These are phyloP conservation scores for Apostichopus japonicus DNA, from an alignment of 35 echinoderm and acorn worm genomes.

Conservation along the genomic window DNA sequence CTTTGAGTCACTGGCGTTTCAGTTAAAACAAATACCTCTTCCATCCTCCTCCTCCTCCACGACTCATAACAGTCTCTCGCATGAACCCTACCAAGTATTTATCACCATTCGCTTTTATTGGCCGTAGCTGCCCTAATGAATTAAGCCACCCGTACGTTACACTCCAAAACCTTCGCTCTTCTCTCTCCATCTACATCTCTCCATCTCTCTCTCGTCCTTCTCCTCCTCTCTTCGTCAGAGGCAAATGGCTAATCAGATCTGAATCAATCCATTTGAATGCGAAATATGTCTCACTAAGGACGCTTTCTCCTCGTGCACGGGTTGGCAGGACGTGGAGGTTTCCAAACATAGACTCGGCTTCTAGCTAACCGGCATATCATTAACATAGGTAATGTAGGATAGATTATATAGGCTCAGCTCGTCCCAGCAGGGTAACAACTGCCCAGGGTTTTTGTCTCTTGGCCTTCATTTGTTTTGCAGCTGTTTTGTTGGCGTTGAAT, in stretches of 20 bases:
- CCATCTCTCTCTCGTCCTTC: background rate
- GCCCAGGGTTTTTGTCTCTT: background rate
- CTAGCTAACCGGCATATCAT: constrained; percentile 41
- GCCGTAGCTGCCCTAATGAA: constrained; percentile 21
- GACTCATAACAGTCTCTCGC: background rate
- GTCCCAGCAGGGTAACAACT: background rate
- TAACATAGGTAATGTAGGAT: constrained; percentile 38
- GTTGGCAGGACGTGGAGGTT: constrained; percentile 20
- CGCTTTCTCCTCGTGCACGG: background rate
- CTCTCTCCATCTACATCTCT: background rate
- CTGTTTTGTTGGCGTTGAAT: background rate
- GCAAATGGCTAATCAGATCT: constrained; percentile 22
- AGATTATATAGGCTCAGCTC: background rate
- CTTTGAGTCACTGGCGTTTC: background rate
- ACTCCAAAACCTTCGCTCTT: background rate
- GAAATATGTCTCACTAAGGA: constrained; percentile 44
- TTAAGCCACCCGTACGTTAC: background rate
- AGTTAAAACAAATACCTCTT: background rate
- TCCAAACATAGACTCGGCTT: constrained; percentile 42
- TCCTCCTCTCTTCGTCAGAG: background rate
- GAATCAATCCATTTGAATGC: constrained; percentile 50
- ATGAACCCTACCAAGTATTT: constrained; percentile 27
- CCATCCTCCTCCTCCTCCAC: background rate
- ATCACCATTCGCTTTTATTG: constrained; percentile 2
- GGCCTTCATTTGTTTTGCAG: background rate